Evolutionary conservation across 2,113 vertebrate species (phyloP), one percentile per base, ranked within the genome.

Genomic region (Onychostoma macrolepis): DNA sequence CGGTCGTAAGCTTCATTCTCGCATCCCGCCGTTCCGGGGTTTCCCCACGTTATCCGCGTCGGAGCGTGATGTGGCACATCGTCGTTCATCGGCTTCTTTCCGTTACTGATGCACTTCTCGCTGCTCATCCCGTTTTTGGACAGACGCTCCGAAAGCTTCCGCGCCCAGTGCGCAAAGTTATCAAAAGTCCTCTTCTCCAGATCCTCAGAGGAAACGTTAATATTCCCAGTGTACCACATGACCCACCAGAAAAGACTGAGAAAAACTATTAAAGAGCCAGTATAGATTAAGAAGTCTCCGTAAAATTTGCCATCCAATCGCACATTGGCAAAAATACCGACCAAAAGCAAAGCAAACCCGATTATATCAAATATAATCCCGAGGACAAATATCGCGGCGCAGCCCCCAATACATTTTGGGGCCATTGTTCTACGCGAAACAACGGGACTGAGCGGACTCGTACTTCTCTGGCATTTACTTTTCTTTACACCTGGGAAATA

Each of bases 281-380:
- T 95, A 90, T 93, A 96, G 86, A 96, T 93, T 19, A 96, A 92
- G 79, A 95, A 96, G 86, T 96, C 95, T 4, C 95, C 95, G 15
- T 95, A 95, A 84, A 93, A 95, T 69, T 88, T 92, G 1, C 94
- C 94, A 48, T 91, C 45, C 30, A 91, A 1, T 0, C 80, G 90
- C 80, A 94, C 87, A 61, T 95, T 90, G 7, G 93, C 95, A 86
- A 96, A 95, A 71, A 95, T 91, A 13, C 95, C 95, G n/a, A 95
- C 89, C 11, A 96, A 88, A 0, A 96, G 89, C 0, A 95, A 74
- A 0, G 82, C 76, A 43, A 96, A 78, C 0, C 95, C 95, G 0
- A 78, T 58, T 0, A 87, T 86, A n/a, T 95, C 95, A 80, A 96
- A 95, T 3, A 80, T 36, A 0, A 95, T 1, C 0, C 92, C 95